Conservation (phyloP, 2,888 invertebrate species). For the Tigriopus californicus region DNA sequence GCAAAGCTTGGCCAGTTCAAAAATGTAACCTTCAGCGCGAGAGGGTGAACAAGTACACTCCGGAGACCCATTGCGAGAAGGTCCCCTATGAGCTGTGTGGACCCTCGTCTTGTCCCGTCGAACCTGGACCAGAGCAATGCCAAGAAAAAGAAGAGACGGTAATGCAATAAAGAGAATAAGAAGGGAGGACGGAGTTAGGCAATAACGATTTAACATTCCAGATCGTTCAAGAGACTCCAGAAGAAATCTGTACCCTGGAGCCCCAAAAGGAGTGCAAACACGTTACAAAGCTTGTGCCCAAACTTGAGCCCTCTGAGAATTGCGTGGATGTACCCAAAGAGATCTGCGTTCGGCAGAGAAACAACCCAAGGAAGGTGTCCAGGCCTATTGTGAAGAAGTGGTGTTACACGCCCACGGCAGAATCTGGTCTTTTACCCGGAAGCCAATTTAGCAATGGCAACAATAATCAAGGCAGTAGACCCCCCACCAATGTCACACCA, state of each 20-base stretch:
- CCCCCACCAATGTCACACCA: not conserved
- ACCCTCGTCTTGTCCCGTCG: not conserved
- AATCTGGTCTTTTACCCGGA: not conserved
- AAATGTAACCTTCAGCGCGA: not conserved
- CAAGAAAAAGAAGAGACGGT: not conserved
- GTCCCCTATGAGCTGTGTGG: conserved; percentile 5
- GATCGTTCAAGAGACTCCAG: conserved; percentile 1
- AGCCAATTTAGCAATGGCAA: not conserved
- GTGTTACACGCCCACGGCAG: conserved; percentile 11
- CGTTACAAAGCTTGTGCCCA: conserved; percentile 11
- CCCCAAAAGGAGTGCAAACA: conserved; percentile 9
- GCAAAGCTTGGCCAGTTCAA: conserved; percentile 1
- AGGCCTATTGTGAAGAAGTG: conserved; percentile 13
- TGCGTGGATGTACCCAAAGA: conserved; percentile 14
- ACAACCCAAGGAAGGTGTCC: conserved; percentile 10
- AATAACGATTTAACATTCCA: not conserved
- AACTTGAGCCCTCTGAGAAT: conserved; percentile 7
- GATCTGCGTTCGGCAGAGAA: not conserved
- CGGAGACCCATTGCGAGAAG: conserved; percentile 6
- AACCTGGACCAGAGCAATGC: conserved; percentile 6
- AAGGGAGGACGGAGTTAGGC: not conserved
- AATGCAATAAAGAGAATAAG: not conserved
- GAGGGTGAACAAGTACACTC: conserved; percentile 3
- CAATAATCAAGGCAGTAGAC: not conserved
- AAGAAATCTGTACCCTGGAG: conserved; percentile 9